Conservation (phyloP, 2,797 vertebrate species). For the Phrynocephalus vlangalii region DNA sequence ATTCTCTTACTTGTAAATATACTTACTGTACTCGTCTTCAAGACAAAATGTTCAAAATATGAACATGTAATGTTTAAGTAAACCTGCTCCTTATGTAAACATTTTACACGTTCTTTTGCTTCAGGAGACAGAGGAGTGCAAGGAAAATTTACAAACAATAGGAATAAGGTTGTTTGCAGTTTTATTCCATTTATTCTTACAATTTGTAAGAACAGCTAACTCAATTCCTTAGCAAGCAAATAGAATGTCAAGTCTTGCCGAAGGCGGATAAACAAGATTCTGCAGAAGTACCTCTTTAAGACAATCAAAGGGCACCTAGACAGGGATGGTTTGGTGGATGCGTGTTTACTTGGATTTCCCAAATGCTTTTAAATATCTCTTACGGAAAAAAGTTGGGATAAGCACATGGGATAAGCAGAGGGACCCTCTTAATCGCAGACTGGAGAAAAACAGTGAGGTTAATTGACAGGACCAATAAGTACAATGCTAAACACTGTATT, state of each 20-base stretch:
- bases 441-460: not conserved
- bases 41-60: conserved; percentile 1
- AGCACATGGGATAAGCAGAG: not conserved
- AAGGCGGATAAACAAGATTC: not conserved
- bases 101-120: not conserved
- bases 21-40: not conserved
- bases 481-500: not conserved
- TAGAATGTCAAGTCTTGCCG: not conserved
- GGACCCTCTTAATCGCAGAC: not conserved
- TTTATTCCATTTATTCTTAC: not conserved
- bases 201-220: not conserved
- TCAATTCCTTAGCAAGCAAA: not conserved
- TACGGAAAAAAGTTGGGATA: not conserved
- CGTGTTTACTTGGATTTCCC: not conserved
- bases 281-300: not conserved
- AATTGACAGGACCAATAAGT: not conserved
- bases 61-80: conserved; percentile 7
- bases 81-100: not conserved
- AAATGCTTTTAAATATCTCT: not conserved
- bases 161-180: not conserved
- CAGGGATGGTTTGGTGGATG: not conserved
- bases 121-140: not conserved
- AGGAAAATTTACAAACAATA: not conserved
- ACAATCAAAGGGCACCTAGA: not conserved
- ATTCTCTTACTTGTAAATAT: not conserved